Evolutionary conservation across 2,888 invertebrate genomes (phyloP), one percentile per base, ranked within the genome.

Genomic region (Belgica antarctica): DNA sequence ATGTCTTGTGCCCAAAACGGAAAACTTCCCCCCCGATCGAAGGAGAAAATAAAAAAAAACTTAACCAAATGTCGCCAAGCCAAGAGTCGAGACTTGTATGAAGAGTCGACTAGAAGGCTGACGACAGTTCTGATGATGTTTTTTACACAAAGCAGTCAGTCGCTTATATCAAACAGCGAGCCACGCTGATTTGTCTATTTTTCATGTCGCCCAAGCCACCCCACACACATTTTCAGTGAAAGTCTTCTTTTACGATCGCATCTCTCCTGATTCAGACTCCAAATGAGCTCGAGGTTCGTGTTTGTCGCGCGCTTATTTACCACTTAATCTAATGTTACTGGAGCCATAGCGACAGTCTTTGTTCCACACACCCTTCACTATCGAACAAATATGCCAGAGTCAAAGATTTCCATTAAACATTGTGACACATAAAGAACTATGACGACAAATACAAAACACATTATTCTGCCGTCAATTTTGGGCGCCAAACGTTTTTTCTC

Each of bases 101-200:
- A 65, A 65, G 46, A 59, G 59, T 52, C 59, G 46, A 62, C 36
- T 66, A 68, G 52, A 68, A 68, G 68, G 24, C 68, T 68, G 68
- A 57, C 68, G 68, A 68, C 68, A 68, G 41, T 47, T 68, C 68
- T 68, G 68, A 68, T 68, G 52, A 59, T 59, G 59, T 59, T 59
- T 59, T 68, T 28, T 68, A 57, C 25, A 68, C 19, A 28, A 17
- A 24, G 47, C 19, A 41, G 68, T 63, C 63, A 41, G 31, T 46
- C 47, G 28, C 15, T 59, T 4, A 59, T 59, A 59, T 59, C 59
- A 59, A 59, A 59, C 59, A 27, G 68, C 68, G 68, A 68, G 34
- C 68, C 57, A 66, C 68, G 68, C 68, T 47, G 34, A 57, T 68
- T 57, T 68, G 57, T 68, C 57, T 57, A 1, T 63, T 63, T n/a